Percentiles rank a stretch among this genome's conserved stretches.
phyloP scores from a whole-genome alignment of 2,888 invertebrate species.

The Scaptomyza tumidula region DNA sequence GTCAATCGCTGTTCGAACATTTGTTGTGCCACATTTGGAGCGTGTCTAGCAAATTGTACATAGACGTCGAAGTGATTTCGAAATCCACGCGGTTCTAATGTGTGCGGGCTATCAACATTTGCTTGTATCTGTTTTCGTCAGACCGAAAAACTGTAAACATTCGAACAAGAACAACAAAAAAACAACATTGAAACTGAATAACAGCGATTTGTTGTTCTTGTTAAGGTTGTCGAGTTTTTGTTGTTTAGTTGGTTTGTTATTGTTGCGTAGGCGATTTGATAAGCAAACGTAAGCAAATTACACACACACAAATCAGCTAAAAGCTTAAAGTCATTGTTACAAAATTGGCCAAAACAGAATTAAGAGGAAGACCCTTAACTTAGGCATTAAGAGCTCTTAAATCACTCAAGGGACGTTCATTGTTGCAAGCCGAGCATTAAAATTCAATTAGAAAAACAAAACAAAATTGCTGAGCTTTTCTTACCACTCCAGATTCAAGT shows the following conservation, averaged over 20 bases:
- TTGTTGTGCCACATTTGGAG: not conserved
- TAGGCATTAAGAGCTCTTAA: slow-evolving; percentile 13
- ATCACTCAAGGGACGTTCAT: slow-evolving; percentile 2
- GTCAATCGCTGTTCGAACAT: slow-evolving; percentile 6
- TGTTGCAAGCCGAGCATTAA: slow-evolving; percentile 51
- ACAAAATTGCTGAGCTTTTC: slow-evolving; percentile 38
- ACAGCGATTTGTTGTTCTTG: slow-evolving; percentile 20
- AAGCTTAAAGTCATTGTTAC: slow-evolving; percentile 35
- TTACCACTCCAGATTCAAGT: slow-evolving; percentile 5
- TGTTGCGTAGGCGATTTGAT: slow-evolving; percentile 47
- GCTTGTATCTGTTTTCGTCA: slow-evolving; percentile 16
- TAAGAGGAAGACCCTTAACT: slow-evolving; percentile 24
- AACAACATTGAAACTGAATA: too few species aligned
- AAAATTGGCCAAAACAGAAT: slow-evolving; percentile 13
- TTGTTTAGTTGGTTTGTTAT: slow-evolving; percentile 1
- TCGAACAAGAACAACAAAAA: slow-evolving; percentile 5
- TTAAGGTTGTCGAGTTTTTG: slow-evolving; percentile 6
- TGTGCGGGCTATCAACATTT: slow-evolving; percentile 15
- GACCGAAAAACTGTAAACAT: slow-evolving; percentile 54
- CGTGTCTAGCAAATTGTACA: not conserved
- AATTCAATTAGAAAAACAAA: slow-evolving; percentile 72
- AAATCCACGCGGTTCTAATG: slow-evolving; percentile 2
- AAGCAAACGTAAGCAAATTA: slow-evolving; percentile 46
- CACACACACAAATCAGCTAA: slow-evolving; percentile 35
- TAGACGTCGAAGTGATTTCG: too few species aligned